Base-by-base conservation (phyloP, 2,797 vertebrate genomes). In the Aeoliscus strigatus region DNA sequence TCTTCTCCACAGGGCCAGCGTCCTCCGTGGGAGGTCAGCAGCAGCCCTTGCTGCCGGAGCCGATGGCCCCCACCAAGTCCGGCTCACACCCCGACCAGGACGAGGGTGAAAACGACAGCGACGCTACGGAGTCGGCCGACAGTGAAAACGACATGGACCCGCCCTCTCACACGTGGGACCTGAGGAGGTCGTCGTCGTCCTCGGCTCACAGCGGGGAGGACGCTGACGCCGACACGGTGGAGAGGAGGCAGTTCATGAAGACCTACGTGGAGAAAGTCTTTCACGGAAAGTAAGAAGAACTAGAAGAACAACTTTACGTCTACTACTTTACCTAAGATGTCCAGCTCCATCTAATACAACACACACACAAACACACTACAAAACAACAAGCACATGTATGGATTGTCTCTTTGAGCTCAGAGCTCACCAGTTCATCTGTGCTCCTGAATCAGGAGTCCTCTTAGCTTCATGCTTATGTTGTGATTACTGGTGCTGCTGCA, bases 261-360 rank as follows among this genome's bases (percentile, higher is more conserved):
- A 51, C 51, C 5, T 98, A 98, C 0, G 95, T 98, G 70, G 89
- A 92, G 63, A 97, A 94, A 73, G 84, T 98, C 70, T 98, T 98
- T 75, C 87, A 87, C 0, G 89, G 92, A 55, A 89, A 86, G 95
- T 97, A 76, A 90, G 90, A 3, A 6, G 2, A 14, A 9, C 1
- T 0, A 11, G 3, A 10, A n/a, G n/a, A n/a, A n/a, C n/a, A n/a
- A n/a, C n/a, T 14, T 6, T 36, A 10, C 6, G 7, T 14, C 21
- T 23, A 4, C 21, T 23, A 4, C 8, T n/a, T n/a, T n/a, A n/a
- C n/a, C n/a, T n/a, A n/a, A n/a, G n/a, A n/a, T n/a, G n/a, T n/a
- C n/a, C n/a, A n/a, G n/a, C n/a, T n/a, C n/a, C n/a, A n/a, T n/a
- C n/a, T n/a, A n/a, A n/a, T n/a, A n/a, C n/a, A n/a, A n/a, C n/a